phyloP scores from a whole-genome alignment of 2,113 vertebrate species.

The Pantherophis guttatus region DNA sequence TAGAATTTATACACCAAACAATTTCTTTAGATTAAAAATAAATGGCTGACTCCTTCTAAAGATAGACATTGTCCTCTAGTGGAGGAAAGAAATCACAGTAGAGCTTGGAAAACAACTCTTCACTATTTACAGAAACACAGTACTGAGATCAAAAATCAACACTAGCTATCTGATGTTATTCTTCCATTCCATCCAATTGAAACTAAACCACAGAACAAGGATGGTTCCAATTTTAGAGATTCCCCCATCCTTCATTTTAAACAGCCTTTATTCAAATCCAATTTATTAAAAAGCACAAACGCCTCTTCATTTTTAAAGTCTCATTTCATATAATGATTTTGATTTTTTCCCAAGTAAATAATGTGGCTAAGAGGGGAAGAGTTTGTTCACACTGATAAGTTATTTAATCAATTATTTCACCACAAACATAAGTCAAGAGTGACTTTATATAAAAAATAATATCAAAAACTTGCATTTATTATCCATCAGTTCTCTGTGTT shows the following conservation, averaged over 20 bases:
- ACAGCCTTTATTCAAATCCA: conserved; percentile 1
- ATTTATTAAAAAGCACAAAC: conserved; percentile 2
- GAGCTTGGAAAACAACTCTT: not conserved
- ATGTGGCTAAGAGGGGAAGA: not conserved
- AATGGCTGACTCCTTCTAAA: conserved; percentile 6
- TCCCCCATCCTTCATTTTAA: not conserved
- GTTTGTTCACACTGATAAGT: not conserved
- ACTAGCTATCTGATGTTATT: not conserved
- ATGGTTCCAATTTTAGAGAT: not conserved
- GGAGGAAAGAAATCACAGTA: conserved; percentile 1
- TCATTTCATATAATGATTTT: not conserved
- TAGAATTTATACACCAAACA: conserved; percentile 3
- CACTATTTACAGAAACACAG: not conserved
- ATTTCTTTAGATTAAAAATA: conserved; percentile 8
- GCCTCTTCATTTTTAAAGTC: not conserved
- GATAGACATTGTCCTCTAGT: conserved; percentile 63
- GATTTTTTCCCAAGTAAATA: conserved; percentile 1
- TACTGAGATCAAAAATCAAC: not conserved
- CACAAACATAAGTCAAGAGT: not conserved
- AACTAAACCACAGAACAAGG: not conserved
- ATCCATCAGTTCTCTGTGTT: not conserved
- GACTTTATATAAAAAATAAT: not conserved
- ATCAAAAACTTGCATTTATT: not conserved
- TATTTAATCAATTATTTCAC: not conserved
- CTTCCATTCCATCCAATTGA: conserved; percentile 10